Evolutionary conservation across 2,797 vertebrate species (phyloP).

Genomic region (Alca torda): DNA sequence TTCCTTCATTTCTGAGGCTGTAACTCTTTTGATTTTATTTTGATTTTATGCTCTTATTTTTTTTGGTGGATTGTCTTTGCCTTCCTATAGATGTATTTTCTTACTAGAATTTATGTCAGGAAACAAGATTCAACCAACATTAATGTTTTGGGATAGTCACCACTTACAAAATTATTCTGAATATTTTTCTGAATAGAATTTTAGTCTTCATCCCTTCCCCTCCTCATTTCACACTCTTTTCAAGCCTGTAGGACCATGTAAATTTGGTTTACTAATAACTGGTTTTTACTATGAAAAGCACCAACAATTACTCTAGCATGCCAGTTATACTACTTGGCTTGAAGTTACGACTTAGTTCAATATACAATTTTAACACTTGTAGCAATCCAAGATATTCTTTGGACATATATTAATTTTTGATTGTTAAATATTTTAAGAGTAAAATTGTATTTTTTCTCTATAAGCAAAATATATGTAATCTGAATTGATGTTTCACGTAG

Average conservation of each 20-base stretch:
- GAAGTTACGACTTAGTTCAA: constrained; percentile 10
- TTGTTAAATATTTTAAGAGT: constrained; percentile 46
- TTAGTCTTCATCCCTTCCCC: constrained; percentile 31
- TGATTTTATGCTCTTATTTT: not conserved
- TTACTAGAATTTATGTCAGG: constrained; percentile 36
- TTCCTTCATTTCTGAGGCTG: constrained; percentile 40
- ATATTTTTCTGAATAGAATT: constrained; percentile 22
- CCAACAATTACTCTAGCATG: not conserved
- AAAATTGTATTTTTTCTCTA: constrained; percentile 26
- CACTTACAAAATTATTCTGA: not conserved
- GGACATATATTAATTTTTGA: constrained; percentile 39
- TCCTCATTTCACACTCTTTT: constrained; percentile 1
- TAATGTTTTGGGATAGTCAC: not conserved
- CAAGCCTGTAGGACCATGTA: constrained; percentile 29
- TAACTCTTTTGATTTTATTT: constrained; percentile 16
- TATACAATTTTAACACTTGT: constrained; percentile 27
- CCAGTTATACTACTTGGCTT: not conserved
- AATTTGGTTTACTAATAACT: constrained; percentile 21
- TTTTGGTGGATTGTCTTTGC: constrained; percentile 22
- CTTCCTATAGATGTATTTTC: constrained; percentile 52
- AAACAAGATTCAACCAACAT: constrained; percentile 42
- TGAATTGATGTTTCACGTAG: constrained; percentile 51
- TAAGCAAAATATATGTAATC: constrained; percentile 47
- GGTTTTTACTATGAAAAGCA: not conserved
- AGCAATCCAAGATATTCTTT: constrained; percentile 35